phyloP scores from a whole-genome alignment of 2,888 invertebrate species.

The Lithosia quadra region DNA sequence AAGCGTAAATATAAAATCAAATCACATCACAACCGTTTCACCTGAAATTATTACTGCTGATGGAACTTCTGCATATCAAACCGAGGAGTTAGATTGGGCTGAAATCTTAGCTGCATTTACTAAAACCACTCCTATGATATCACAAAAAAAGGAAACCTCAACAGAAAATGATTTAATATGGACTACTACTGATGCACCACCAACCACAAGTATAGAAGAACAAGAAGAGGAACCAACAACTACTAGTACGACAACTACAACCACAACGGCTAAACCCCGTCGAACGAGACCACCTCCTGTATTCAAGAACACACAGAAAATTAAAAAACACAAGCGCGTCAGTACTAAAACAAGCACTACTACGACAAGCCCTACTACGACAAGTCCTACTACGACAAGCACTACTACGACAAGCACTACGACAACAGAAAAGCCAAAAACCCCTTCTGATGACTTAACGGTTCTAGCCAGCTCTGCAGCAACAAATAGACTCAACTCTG shows the following conservation, averaged over 20 bases:
- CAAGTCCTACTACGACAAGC: constrained; percentile 65
- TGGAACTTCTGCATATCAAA: constrained; percentile 55
- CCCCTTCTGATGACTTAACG: constrained; percentile 68
- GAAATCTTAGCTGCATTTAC: constrained; percentile 74
- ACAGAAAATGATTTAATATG: constrained; percentile 53
- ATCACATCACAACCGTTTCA: constrained; percentile 63
- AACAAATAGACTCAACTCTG: constrained; percentile 55
- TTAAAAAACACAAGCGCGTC: constrained; percentile 77
- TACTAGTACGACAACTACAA: constrained; percentile 46
- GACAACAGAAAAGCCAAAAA: constrained; percentile 60
- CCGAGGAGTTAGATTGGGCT: constrained; percentile 70
- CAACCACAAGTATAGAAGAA: constrained; percentile 42
- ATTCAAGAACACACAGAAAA: constrained; percentile 70
- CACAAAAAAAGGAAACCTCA: constrained; percentile 55
- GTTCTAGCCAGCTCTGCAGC: constrained; percentile 75
- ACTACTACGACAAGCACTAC: constrained; percentile 67
- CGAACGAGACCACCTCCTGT: constrained; percentile 79
- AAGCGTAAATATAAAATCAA: constrained; percentile 61
- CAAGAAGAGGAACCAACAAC: constrained; percentile 13
- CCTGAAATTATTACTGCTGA: constrained; percentile 78
- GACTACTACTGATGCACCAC: constrained; percentile 49
- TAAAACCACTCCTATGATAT: constrained; percentile 78
- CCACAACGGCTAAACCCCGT: constrained; percentile 65
- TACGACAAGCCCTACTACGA: constrained; percentile 66
- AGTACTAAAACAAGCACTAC: constrained; percentile 69